Conservation (phyloP, 2,888 invertebrate genomes). For the Trissolcus brochymenae region DNA sequence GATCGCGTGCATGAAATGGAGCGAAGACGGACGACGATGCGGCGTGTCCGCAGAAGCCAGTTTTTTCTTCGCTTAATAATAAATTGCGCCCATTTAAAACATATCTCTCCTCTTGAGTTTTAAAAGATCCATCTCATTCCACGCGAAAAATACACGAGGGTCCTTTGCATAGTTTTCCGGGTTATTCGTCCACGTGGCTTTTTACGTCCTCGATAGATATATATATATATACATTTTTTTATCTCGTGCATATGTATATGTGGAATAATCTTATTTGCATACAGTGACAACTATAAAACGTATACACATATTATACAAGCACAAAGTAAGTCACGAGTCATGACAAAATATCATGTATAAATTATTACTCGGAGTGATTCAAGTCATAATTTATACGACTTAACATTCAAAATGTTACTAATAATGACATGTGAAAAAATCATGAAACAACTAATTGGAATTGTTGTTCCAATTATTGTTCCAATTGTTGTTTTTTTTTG, state of each 20-base stretch:
- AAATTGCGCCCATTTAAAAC: constrained; percentile 55
- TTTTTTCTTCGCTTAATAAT: constrained; percentile 50
- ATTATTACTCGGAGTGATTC: constrained; percentile 4
- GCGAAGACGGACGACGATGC: constrained; percentile 48
- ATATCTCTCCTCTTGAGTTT: constrained; percentile 57
- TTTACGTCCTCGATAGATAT: constrained; percentile 9
- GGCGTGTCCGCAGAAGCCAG: constrained; percentile 38
- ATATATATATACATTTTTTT: too few species aligned
- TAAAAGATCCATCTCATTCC: constrained; percentile 57
- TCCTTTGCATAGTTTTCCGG: constrained; percentile 57
- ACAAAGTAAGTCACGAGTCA: constrained; percentile 39
- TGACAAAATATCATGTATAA: constrained; percentile 18
- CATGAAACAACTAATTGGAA: too few species aligned
- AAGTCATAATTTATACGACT: too few species aligned
- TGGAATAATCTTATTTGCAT: background rate
- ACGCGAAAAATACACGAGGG: constrained; percentile 53
- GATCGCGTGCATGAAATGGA: constrained; percentile 44
- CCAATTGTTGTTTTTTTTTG: too few species aligned
- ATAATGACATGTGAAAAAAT: too few species aligned
- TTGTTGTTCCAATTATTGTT: too few species aligned
- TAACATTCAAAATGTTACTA: too few species aligned
- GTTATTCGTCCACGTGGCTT: constrained; percentile 20
- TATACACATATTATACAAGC: constrained; percentile 21
- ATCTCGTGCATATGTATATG: constrained; percentile 1
- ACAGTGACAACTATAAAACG: constrained; percentile 10